Evolutionary conservation across 2,797 vertebrate genomes (phyloP).

Genomic region (Anguilla megastoma): DNA sequence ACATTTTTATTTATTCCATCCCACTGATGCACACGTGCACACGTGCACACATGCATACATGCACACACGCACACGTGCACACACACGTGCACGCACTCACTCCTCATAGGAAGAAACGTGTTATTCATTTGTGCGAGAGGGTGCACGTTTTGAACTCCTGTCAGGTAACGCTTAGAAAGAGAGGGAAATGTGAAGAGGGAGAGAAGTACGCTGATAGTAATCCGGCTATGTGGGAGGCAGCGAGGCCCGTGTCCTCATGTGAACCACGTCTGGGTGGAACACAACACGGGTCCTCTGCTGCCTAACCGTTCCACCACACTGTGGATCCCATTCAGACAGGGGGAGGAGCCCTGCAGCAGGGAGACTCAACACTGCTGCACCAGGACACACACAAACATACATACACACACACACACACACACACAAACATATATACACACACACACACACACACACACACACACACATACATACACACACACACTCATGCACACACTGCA

Average conservation of each 20-base stretch:
- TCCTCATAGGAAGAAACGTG: not conserved
- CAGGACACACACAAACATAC: not conserved
- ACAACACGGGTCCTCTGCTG: constrained; percentile 31
- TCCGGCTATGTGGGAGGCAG: constrained; percentile 50
- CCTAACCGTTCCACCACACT: constrained; percentile 58
- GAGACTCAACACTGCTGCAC: not conserved
- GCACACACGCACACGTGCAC: not conserved
- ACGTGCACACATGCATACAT: not conserved
- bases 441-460: not conserved
- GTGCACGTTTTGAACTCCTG: not conserved
- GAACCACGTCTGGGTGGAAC: constrained; percentile 45
- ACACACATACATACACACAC: no score
- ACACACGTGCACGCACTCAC: no score
- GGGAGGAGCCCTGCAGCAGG: not conserved
- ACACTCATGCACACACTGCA: not conserved
- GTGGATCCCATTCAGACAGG: constrained; percentile 45
- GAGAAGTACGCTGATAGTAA: constrained; percentile 29
- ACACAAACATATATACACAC: not conserved
- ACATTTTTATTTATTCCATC: not conserved
- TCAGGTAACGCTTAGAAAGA: not conserved
- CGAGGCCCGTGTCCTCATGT: constrained; percentile 52
- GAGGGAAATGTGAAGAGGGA: not conserved
- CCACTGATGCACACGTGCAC: not conserved
- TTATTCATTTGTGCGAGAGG: not conserved
- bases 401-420: not conserved